These are phyloP conservation scores for Bos javanicus DNA, from an alignment of 2,113 vertebrate species.

Conservation along the genomic window DNA sequence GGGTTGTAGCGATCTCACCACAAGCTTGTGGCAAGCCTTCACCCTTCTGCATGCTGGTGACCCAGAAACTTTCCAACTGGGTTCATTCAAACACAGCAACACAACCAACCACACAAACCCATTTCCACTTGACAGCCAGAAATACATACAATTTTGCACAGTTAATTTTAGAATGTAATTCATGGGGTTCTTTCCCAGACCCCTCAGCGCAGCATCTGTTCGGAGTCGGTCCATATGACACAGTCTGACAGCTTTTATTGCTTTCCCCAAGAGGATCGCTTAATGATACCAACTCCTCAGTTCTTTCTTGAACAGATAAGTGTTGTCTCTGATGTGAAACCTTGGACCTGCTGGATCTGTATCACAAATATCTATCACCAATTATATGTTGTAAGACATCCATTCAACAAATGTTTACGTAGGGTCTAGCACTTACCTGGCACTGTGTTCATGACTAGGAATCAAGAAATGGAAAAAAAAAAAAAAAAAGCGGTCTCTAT, in stretches of 20 bases:
- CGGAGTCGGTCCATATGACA: constrained; percentile 37
- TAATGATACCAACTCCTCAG: constrained; percentile 41
- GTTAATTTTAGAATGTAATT: constrained; percentile 55
- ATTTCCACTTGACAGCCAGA: constrained; percentile 20
- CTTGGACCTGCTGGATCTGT: background rate
- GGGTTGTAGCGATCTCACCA: background rate
- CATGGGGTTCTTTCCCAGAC: constrained; percentile 35
- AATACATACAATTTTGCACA: constrained; percentile 16
- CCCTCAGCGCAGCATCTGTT: constrained; percentile 48
- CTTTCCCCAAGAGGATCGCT: constrained; percentile 35
- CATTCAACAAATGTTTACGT: background rate
- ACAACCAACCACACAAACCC: background rate
- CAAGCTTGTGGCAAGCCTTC: background rate
- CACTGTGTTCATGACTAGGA: background rate
- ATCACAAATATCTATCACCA: background rate
- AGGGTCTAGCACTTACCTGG: background rate
- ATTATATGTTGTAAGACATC: background rate
- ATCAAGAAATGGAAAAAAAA: background rate
- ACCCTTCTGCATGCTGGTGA: background rate
- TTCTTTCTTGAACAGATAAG: constrained; percentile 28
- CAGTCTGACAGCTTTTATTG: constrained; percentile 40
- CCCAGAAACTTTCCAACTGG: background rate
- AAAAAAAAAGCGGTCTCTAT: background rate
- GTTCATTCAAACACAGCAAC: background rate
- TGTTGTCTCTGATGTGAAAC: background rate